A percentile compares a stretch with the other conserved stretches of the same genome.
Evolutionary conservation across 2,888 invertebrate genomes (phyloP).

Genomic region (Tridacna crocea): DNA sequence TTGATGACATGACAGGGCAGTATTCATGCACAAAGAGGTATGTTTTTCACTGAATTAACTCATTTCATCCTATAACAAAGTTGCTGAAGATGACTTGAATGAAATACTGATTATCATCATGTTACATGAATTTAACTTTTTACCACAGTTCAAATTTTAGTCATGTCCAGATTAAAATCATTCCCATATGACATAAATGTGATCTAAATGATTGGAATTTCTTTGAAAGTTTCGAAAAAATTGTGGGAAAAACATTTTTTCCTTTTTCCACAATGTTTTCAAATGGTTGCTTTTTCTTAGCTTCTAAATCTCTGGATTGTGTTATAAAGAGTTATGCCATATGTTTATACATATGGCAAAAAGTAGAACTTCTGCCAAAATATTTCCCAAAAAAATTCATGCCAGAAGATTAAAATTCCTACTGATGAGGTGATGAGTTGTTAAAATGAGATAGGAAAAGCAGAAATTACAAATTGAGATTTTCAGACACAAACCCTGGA

Average conservation of each 20-base stretch:
- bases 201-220: too few relatives aligned
- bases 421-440: too few relatives aligned
- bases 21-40: slow-evolving; percentile 74
- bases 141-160: too few relatives aligned
- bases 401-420: too few relatives aligned
- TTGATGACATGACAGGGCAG: slow-evolving; percentile 68
- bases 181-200: too few relatives aligned
- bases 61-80: not conserved
- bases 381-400: too few relatives aligned
- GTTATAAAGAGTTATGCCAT: not conserved
- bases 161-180: too few relatives aligned
- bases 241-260: not conserved
- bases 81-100: not conserved
- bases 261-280: not conserved
- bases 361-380: not conserved
- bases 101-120: not conserved
- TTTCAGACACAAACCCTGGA: too few relatives aligned
- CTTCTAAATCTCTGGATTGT: not conserved
- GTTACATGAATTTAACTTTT: not conserved
- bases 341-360: not conserved
- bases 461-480: too few relatives aligned
- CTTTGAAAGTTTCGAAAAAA: not conserved
- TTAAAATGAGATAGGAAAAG: too few relatives aligned
- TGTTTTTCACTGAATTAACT: not conserved
- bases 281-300: not conserved